Conservation (phyloP, 2,888 invertebrate species). For the Baronia brevicornis region DNA sequence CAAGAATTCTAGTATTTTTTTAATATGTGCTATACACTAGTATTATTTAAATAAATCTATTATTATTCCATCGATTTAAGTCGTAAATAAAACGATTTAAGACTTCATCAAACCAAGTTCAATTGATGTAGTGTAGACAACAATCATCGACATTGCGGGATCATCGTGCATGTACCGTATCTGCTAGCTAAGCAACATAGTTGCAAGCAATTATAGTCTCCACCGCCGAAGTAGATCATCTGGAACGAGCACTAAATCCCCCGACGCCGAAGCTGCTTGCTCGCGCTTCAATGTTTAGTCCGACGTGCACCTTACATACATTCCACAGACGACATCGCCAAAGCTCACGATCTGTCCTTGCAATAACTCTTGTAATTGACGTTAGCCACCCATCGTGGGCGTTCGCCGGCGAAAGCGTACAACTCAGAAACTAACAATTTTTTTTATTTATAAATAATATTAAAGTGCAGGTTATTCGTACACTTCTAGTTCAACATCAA, state of each 20-base stretch:
- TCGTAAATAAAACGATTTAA: no score
- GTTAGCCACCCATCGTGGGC: constrained; percentile 57
- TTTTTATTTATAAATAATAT: constrained; percentile 6
- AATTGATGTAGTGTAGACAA: constrained; percentile 1
- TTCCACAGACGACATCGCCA: constrained; percentile 35
- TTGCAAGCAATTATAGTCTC: constrained; percentile 6
- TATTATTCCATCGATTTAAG: no score
- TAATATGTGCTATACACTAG: no score
- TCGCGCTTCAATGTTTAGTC: constrained; percentile 19
- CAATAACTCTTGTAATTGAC: constrained; percentile 68
- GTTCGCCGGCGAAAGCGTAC: constrained; percentile 12
- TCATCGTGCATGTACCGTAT: constrained; percentile 1
- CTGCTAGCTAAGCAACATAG: background rate
- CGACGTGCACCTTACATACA: constrained; percentile 41
- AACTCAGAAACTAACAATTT: constrained; percentile 21
- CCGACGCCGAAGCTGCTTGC: constrained; percentile 1
- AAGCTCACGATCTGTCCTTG: constrained; percentile 63
- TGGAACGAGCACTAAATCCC: constrained; percentile 2
- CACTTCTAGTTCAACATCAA: no score
- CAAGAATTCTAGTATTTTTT: no score
- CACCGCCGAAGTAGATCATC: background rate
- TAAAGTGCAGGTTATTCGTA: no score
- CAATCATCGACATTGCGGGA: constrained; percentile 6
- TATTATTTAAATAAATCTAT: no score
- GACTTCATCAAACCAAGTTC: no score